Evolutionary conservation across 1,140 invertebrate genomes (phyloP), one percentile per base, ranked within the genome.

Genomic region (Ephestia elutella): DNA sequence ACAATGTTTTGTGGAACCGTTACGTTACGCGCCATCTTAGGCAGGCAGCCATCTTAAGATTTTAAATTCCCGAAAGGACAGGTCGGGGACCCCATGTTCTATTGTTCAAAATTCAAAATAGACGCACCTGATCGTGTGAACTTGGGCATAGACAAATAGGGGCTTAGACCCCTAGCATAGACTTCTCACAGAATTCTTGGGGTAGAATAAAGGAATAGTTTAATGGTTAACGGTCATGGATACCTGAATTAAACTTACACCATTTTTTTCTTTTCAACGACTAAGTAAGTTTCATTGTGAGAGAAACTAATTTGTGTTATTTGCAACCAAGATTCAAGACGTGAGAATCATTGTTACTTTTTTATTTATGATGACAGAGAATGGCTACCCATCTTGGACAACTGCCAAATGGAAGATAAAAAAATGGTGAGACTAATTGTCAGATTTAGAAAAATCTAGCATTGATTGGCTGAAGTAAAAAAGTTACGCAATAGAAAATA

Each of bases 121-220:
- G 63, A 68, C 56, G 58, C 76, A 79, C 76, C 76, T 79, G 74
- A 77, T 70, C 72, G 76, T 79, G 76, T 63, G 76, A 79, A 73
- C 21, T 25, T 53, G 21, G 21, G 54, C 57, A 62, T 66, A 62
- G 64, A 62, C 54, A 57, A 65, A 66, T 60, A 62, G 60, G 64
- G 64, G 51, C 15, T n/a, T 60, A 17, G 53, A 53, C 50, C 50
- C 50, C 21, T 15, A 38, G 13, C 28, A 44, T 28, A 54, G 20
- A n/a, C 57, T 60, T 60, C 51, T 60, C 56, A 62, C 30, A 60
- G 63, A 59, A 59, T 57, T 67, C 56, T 68, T 65, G 64, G 63
- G 68, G 67, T 63, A 17, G 20, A 48, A 60, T 61, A 59, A 58
- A 49, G 30, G 56, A 49, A 57, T 61, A 59, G 60, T 62, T 70